Base-by-base conservation (phyloP, 2,797 vertebrate genomes). In the Amphiprion clarkii region DNA sequence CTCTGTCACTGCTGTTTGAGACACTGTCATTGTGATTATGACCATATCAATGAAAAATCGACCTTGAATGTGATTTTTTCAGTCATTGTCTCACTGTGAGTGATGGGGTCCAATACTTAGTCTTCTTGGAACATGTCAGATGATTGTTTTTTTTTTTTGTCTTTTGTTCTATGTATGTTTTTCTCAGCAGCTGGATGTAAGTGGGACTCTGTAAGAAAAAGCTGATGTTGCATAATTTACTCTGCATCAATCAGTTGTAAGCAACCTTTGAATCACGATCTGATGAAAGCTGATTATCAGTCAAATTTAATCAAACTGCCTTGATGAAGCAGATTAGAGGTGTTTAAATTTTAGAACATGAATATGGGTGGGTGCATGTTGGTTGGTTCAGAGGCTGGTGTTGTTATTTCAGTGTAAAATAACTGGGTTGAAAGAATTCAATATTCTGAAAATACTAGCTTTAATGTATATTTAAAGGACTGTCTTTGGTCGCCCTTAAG, bases 11-110 rank as follows among this genome's bases (percentile, higher is more conserved):
- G 67, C 48, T 48, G 61, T 54, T 42, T 42, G 55, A 60, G 17
- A 66, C 5, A 23, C 56, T 61, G 56, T 29, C 25, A 42, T 62
- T 25, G 42, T 67, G 62, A 71, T 78, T 66, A 66, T 39, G 27
- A 40, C 31, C 36, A 71, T 71, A 54, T 78, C 39, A 31, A 55
- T 21, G 49, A 61, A 56, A 55, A 54, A 27, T 14, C 29, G 55
- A 16, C 19, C 13, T 6, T n/a, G 16, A 10, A 49, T 11, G 36
- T 8, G 7, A 8, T 17, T 21, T 1, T 31, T 55, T 49, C 42
- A 11, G 5, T 19, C 29, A 42, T 6, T 48, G 49, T 21, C n/a
- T 44, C 59, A 48, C 13, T 42, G 19, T 19, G 11, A 53, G 31
- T 29, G 6, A 64, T 27, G 2, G 5, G 3, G 7, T 46, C 12